Percentiles rank a stretch among this genome's conserved stretches.
Conservation (phyloP, 2,888 invertebrate species). For the Dasysyrphus albostriatus region DNA sequence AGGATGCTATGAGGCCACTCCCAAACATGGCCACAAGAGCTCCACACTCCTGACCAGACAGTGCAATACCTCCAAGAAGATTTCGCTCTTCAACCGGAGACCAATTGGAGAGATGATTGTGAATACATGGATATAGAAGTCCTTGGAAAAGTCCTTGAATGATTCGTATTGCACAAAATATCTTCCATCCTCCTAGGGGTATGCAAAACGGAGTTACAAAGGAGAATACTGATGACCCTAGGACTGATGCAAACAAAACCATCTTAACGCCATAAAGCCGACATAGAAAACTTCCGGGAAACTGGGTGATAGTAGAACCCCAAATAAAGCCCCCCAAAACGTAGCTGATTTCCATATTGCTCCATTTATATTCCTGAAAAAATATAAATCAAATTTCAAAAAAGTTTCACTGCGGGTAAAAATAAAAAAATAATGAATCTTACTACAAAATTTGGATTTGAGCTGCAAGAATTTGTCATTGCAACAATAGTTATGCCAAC, state of each 20-base stretch:
- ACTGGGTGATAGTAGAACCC: not conserved
- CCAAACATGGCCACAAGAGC: constrained; percentile 81
- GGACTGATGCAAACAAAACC: not conserved
- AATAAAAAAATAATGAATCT: constrained; percentile 10
- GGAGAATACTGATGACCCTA: not conserved
- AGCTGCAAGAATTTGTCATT: not conserved
- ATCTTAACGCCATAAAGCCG: not conserved
- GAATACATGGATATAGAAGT: constrained; percentile 13
- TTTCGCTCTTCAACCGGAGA: not conserved
- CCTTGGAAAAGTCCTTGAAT: constrained; percentile 11
- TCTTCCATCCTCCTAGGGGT: not conserved
- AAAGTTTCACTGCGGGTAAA: not conserved
- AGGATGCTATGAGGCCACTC: not conserved
- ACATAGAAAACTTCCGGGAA: constrained; percentile 2
- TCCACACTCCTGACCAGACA: not conserved
- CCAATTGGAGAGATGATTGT: constrained; percentile 4
- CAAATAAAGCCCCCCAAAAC: not conserved
- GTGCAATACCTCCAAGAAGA: not conserved
- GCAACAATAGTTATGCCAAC: constrained; percentile 3
- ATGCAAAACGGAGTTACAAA: constrained; percentile 9
- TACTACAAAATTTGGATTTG: constrained; percentile 4
- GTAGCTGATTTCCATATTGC: constrained; percentile 77
- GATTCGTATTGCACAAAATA: constrained; percentile 1
- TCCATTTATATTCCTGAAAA: constrained; percentile 12
- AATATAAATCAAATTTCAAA: not conserved